phyloP scores from a whole-genome alignment of 1,140 invertebrate genomes.

The Euborellia annulipes region DNA sequence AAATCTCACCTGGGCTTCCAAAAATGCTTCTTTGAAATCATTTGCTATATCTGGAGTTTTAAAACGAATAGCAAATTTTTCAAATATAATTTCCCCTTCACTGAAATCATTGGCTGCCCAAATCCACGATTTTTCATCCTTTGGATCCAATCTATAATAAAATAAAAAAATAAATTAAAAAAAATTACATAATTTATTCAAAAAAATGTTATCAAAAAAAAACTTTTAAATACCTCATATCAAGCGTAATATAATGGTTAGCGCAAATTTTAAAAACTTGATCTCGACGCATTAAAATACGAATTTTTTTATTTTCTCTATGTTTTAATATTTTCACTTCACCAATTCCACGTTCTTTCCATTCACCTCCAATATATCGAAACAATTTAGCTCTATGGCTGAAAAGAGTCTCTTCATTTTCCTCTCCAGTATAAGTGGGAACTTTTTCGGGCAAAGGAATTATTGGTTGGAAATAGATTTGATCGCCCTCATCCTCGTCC shows the following conservation, averaged over 20 bases:
- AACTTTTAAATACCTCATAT: constrained; percentile 32
- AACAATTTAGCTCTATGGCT: constrained; percentile 63
- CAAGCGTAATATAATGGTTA: constrained; percentile 53
- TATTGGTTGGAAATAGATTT: constrained; percentile 58
- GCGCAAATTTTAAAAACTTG: constrained; percentile 70
- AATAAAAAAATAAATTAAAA: too few species aligned
- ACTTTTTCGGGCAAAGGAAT: constrained; percentile 70
- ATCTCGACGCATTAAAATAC: constrained; percentile 72
- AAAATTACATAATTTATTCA: too few species aligned
- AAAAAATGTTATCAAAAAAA: too few species aligned
- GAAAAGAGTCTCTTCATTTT: constrained; percentile 62
- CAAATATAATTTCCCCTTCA: constrained; percentile 52
- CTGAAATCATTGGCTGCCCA: constrained; percentile 75
- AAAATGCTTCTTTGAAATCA: constrained; percentile 54
- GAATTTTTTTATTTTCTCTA: constrained; percentile 43
- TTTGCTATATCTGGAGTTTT: constrained; percentile 57
- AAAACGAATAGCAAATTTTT: constrained; percentile 66
- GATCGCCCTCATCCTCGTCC: constrained; percentile 50
- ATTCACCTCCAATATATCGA: constrained; percentile 51
- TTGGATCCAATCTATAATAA: constrained; percentile 32
- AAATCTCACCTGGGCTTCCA: constrained; percentile 38
- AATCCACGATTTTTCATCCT: constrained; percentile 65
- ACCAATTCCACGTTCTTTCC: constrained; percentile 82
- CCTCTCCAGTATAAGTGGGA: constrained; percentile 52
- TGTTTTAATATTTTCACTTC: constrained; percentile 72